Conservation (phyloP, 2,888 invertebrate genomes). For the Prostheceraeus crozeri region DNA sequence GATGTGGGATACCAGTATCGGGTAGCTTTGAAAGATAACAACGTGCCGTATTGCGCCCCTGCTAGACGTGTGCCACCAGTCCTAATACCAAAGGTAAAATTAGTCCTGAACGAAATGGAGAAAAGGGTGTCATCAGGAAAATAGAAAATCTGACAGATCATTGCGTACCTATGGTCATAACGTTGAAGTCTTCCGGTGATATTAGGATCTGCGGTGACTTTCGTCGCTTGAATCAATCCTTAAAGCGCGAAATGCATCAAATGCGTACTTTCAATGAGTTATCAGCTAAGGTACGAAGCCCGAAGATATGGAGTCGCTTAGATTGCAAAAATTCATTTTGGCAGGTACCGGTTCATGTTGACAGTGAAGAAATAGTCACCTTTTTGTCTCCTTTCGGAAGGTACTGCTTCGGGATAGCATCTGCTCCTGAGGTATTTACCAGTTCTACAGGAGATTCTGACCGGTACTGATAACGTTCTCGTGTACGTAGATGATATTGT, state of each 20-base stretch:
- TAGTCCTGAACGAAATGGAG: constrained; percentile 5
- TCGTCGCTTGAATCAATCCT: not conserved
- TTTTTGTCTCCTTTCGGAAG: constrained; percentile 14
- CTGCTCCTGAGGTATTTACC: constrained; percentile 6
- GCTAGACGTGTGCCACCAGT: constrained; percentile 2
- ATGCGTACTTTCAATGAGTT: constrained; percentile 4
- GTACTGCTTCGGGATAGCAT: not conserved
- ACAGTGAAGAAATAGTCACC: not conserved
- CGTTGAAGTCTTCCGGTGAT: not conserved
- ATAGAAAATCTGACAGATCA: constrained; percentile 8
- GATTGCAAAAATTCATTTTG: constrained; percentile 3
- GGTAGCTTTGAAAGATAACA: not conserved
- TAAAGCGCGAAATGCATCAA: not conserved
- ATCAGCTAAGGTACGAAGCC: not conserved
- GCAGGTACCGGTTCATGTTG: constrained; percentile 15
- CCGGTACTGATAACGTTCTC: not conserved
- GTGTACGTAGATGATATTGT: constrained; percentile 12
- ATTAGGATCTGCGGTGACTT: constrained; percentile 1
- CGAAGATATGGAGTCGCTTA: not conserved
- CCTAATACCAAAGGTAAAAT: constrained; percentile 5
- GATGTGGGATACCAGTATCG: constrained; percentile 5
- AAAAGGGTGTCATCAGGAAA: not conserved
- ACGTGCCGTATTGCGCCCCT: not conserved
- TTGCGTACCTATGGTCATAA: constrained; percentile 12
- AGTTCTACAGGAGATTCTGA: not conserved